Conservation (phyloP, 2,888 invertebrate genomes). For the Phasia obesa region DNA sequence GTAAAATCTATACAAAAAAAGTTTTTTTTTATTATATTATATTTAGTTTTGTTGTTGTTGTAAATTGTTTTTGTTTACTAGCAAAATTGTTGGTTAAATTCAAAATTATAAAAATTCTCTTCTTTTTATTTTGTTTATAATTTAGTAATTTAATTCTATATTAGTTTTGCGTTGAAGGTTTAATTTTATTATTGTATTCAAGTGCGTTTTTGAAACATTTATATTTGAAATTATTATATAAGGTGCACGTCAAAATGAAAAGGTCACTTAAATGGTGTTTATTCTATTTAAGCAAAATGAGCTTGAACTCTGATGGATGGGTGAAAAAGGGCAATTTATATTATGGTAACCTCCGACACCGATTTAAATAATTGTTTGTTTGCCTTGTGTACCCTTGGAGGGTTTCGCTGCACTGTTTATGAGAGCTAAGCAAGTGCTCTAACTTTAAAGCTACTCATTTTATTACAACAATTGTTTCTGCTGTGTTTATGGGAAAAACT, state of each 20-base stretch:
- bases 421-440: no score
- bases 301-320: no score
- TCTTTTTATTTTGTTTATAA: slow-evolving; percentile 14
- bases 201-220: slow-evolving; percentile 70
- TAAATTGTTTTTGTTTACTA: slow-evolving; percentile 64
- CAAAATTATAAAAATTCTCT: slow-evolving; percentile 59
- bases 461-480: no score
- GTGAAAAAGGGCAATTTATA: no score
- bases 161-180: neutral
- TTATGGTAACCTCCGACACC: no score
- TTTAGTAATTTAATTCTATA: slow-evolving; percentile 1
- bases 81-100: slow-evolving; percentile 57
- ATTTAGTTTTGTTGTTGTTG: slow-evolving; percentile 32
- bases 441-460: no score
- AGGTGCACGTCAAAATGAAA: neutral
- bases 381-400: no score
- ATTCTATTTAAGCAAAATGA: neutral
- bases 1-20: slow-evolving; percentile 66
- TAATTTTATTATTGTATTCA: slow-evolving; percentile 64
- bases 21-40: slow-evolving; percentile 9
- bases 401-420: no score
- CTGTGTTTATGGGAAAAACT: no score
- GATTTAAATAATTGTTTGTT: no score
- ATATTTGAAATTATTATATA: slow-evolving; percentile 28
- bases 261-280: neutral